These are phyloP conservation scores for Colossoma macropomum DNA, from an alignment of 2,113 vertebrate species.

Conservation along the genomic window DNA sequence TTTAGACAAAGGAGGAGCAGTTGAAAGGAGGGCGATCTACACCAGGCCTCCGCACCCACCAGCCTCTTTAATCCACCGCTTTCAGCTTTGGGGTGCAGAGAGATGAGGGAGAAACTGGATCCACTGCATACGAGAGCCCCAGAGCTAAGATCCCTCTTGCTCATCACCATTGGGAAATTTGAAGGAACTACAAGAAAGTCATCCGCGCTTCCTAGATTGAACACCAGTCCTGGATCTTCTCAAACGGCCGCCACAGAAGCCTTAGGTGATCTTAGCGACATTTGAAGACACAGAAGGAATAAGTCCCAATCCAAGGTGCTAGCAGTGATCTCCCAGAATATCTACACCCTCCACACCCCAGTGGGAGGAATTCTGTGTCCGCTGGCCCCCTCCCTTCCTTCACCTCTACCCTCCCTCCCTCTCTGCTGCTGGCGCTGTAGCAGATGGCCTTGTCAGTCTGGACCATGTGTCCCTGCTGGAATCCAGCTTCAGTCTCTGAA, in stretches of 20 bases:
- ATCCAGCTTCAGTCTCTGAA: slow-evolving; percentile 78
- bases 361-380: slow-evolving; percentile 77
- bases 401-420: slow-evolving; percentile 69
- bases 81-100: slow-evolving; percentile 73
- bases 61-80: slow-evolving; percentile 67
- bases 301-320: slow-evolving; percentile 68
- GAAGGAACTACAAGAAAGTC: slow-evolving; percentile 36
- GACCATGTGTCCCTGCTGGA: slow-evolving; percentile 83
- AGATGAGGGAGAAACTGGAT: slow-evolving; percentile 72
- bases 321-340: slow-evolving; percentile 79
- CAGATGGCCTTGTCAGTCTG: slow-evolving; percentile 84
- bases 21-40: slow-evolving; percentile 61
- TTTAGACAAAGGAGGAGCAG: slow-evolving; percentile 21
- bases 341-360: slow-evolving; percentile 78
- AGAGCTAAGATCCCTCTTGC: slow-evolving; percentile 68
- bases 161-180: slow-evolving; percentile 34
- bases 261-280: slow-evolving; percentile 5
- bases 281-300: slow-evolving; percentile 61
- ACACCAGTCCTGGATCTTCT: slow-evolving; percentile 36
- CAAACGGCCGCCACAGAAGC: slow-evolving; percentile 1
- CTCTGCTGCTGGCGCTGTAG: slow-evolving; percentile 70
- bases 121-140: slow-evolving; percentile 60
- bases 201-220: slow-evolving; percentile 47
- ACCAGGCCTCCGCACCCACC: slow-evolving; percentile 61
- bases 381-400: slow-evolving; percentile 63